Evolutionary conservation across 2,888 invertebrate species (phyloP), one percentile per base, ranked within the genome.

Genomic region (Pegoplata infirma): DNA sequence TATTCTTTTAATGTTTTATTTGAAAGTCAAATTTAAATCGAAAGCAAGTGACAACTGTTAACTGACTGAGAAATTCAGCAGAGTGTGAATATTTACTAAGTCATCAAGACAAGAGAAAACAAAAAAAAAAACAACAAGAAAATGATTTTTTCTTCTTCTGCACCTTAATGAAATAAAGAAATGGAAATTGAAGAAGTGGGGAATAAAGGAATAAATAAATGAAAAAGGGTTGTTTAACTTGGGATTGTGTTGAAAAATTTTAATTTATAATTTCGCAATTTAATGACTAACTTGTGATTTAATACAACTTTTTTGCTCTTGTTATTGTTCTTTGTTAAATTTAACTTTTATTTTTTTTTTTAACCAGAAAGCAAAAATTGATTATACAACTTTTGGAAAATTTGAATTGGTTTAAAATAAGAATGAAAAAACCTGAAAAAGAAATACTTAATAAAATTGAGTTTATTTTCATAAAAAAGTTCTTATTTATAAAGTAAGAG

Each of bases 1-100:
- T 49, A 25, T 32, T 21, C n/a, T 1, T 23, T 10, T 36, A n/a
- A 19, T 47, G 32, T 17, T 64, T 46, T 12, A 40, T 40, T 46
- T 47, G 28, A 51, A 73, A 64, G 51, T 53, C 32, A 49, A 69
- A 74, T 40, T 66, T 7, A 59, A 66, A 64, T 51, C 19, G 19
- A 58, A 25, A 61, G 32, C 59, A 74, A 69, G 49, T 66, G 61
- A 79, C 59, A 74, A 67, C 46, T 74, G 64, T 56, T 69, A 74
- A 68, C 68, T 68, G 63, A 53, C 40, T 69, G 36, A 71, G 32
- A 74, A 61, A 69, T 8, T 59, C 64, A 66, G 6, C 14, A 55
- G 61, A 71, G 66, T 61, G 64, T 55, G 8, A 64, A 58, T 55
- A 73, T 63, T 77, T 73, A 19, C 28, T 28, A 56, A 56, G 40